Evolutionary conservation across 2,113 vertebrate genomes (phyloP).

Genomic region (Danio rerio): GRCz12tu NC_133190.1:27457001-27457500

Average conservation of each 20-base stretch:
- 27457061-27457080: not conserved
- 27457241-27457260: conserved; percentile 13
- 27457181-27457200: not conserved
- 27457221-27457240: conserved; percentile 21
- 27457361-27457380: not conserved
- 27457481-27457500: conserved; percentile 13
- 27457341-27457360: conserved; percentile 14
- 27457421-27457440: not conserved
- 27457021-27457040: not conserved
- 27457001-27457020: not conserved
- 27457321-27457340: conserved; percentile 10
- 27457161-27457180: not conserved
- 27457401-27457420: not conserved
- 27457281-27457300: conserved; percentile 37
- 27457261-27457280: conserved; percentile 15
- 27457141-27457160: not conserved
- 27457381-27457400: not conserved
- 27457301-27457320: conserved; percentile 6
- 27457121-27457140: not conserved
- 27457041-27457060: not conserved
- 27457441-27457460: not conserved
- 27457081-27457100: not conserved
- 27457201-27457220: conserved; percentile 1
- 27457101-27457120: not conserved
- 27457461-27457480: conserved; percentile 27